A percentile compares a stretch with the other conserved stretches of the same genome.
Evolutionary conservation across 2,797 vertebrate genomes (phyloP).

Genomic region (Falco rusticolus): DNA sequence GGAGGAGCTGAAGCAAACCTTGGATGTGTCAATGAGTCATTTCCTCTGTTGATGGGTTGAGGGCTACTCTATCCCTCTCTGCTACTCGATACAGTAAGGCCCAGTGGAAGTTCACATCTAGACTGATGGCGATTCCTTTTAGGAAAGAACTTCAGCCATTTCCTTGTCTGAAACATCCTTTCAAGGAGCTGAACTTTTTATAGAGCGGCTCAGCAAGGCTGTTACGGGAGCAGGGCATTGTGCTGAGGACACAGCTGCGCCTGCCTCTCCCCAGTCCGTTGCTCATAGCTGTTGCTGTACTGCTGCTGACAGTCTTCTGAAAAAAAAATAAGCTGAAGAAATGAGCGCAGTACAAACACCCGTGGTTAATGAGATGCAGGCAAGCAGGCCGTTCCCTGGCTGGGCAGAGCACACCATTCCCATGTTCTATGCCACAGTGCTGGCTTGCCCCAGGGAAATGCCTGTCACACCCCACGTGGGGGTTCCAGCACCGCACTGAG

Average conservation of each 20-base stretch:
- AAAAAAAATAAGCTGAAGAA: neutral
- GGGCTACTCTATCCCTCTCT: neutral
- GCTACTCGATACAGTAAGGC: neutral
- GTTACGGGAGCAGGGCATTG: neutral
- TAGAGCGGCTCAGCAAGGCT: neutral
- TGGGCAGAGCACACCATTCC: neutral
- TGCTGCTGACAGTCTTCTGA: neutral
- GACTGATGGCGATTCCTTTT: neutral
- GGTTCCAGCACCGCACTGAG: rapidly evolving
- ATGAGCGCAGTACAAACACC: neutral
- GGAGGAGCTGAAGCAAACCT: neutral
- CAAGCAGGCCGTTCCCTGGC: neutral
- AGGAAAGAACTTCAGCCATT: neutral
- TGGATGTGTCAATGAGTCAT: neutral
- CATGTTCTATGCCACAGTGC: rapidly evolving
- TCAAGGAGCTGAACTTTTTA: neutral
- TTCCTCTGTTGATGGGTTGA: neutral
- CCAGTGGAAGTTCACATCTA: neutral
- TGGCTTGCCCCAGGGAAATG: too few relatives aligned
- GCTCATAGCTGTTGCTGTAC: too few relatives aligned
- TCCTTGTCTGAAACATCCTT: neutral
- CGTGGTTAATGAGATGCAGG: too few relatives aligned
- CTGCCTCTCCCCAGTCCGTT: neutral
- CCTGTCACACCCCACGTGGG: too few relatives aligned
- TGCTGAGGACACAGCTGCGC: neutral